These are phyloP conservation scores for Diorhabda sublineata DNA, from an alignment of 1,140 invertebrate species.

Conservation along the genomic window DNA sequence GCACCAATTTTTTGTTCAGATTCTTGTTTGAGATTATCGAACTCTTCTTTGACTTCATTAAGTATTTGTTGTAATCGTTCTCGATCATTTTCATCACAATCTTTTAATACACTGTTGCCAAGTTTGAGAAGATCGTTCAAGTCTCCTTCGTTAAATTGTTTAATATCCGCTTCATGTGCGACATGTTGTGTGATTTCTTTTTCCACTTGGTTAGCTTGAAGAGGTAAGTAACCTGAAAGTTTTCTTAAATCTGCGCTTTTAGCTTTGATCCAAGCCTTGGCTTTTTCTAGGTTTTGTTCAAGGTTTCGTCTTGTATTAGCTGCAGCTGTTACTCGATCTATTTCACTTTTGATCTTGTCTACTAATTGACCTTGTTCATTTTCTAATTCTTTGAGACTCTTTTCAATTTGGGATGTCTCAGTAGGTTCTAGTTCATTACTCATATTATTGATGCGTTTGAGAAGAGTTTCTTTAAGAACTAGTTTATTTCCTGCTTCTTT, in stretches of 20 bases:
- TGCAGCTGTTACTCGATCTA: slow-evolving; percentile 63
- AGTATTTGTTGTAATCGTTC: slow-evolving; percentile 61
- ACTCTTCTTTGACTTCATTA: slow-evolving; percentile 64
- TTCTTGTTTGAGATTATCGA: slow-evolving; percentile 65
- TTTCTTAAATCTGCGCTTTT: slow-evolving; percentile 73
- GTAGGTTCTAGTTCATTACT: slow-evolving; percentile 77
- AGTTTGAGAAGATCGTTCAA: slow-evolving; percentile 73
- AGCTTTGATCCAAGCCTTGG: slow-evolving; percentile 71
- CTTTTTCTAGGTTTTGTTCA: slow-evolving; percentile 71
- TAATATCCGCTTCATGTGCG: slow-evolving; percentile 68
- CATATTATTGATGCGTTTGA: slow-evolving; percentile 78
- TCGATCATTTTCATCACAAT: slow-evolving; percentile 72
- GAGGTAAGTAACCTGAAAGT: slow-evolving; percentile 66
- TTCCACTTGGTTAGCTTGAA: slow-evolving; percentile 70
- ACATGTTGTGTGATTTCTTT: slow-evolving; percentile 72
- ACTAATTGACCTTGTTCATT: slow-evolving; percentile 70
- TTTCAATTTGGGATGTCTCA: slow-evolving; percentile 69
- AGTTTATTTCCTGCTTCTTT: slow-evolving; percentile 84
- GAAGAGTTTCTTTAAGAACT: slow-evolving; percentile 73
- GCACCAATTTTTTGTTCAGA: slow-evolving; percentile 69
- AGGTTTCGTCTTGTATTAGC: slow-evolving; percentile 68
- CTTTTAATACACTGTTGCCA: slow-evolving; percentile 69
- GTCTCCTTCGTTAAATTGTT: slow-evolving; percentile 71
- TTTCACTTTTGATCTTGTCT: slow-evolving; percentile 66
- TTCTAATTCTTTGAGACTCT: slow-evolving; percentile 59